These are phyloP conservation scores for Thrips palmi DNA, from an alignment of 1,140 invertebrate species.

Conservation along the genomic window DNA sequence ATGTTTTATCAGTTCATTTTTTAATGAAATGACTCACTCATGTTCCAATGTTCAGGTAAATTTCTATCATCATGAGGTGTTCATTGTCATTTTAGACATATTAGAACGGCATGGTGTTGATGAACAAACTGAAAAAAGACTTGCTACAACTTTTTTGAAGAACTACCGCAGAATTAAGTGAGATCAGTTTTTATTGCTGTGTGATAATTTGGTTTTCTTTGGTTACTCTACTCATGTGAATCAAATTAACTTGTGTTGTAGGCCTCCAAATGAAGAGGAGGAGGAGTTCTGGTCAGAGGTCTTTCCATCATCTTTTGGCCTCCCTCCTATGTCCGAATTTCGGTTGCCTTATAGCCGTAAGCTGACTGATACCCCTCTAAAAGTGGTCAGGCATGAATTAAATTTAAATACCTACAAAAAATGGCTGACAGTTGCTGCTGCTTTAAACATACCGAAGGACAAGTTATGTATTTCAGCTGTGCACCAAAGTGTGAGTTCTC, in stretches of 20 bases:
- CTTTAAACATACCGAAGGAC: constrained; percentile 21
- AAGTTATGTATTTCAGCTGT: constrained; percentile 25
- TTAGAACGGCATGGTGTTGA: constrained; percentile 16
- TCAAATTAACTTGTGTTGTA: constrained; percentile 8
- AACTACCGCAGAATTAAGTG: constrained; percentile 15
- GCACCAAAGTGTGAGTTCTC: constrained; percentile 18
- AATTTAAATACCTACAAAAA: constrained; percentile 25
- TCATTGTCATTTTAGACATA: constrained; percentile 22
- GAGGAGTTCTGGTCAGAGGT: constrained; percentile 21
- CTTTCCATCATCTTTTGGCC: constrained; percentile 18
- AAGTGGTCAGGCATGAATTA: constrained; percentile 20
- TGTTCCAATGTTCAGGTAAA: no score
- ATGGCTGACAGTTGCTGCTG: constrained; percentile 23
- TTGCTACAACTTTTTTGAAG: background rate
- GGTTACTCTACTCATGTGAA: constrained; percentile 22
- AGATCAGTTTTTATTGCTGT: no score
- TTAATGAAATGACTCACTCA: no score
- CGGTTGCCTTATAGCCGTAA: constrained; percentile 23
- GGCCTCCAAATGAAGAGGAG: constrained; percentile 21
- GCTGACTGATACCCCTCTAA: background rate
- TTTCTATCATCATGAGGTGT: constrained; percentile 27
- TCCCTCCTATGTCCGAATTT: constrained; percentile 24
- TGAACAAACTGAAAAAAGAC: background rate
- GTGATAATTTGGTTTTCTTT: constrained; percentile 19
- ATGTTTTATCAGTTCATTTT: no score